These are phyloP conservation scores for Manduca sexta DNA, from an alignment of 1,140 invertebrate species.

Conservation along the genomic window DNA sequence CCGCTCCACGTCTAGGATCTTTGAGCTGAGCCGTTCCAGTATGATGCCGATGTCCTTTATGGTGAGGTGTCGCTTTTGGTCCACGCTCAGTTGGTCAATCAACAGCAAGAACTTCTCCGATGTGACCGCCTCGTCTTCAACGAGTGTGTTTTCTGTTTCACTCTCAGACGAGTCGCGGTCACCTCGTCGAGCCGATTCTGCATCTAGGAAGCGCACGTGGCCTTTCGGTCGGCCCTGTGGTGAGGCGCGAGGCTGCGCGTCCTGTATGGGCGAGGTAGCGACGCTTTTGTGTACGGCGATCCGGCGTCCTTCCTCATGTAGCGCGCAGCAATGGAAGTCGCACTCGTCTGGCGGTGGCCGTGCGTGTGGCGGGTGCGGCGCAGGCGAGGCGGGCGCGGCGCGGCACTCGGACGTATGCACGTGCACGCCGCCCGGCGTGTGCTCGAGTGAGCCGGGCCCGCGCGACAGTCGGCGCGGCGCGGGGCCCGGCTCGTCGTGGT, in stretches of 20 bases:
- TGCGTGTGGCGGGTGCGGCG: slow-evolving; percentile 81
- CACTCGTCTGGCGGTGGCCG: slow-evolving; percentile 81
- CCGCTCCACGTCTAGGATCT: slow-evolving; percentile 93
- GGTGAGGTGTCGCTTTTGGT: slow-evolving; percentile 91
- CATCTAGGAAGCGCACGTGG: slow-evolving; percentile 85
- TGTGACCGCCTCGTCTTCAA: slow-evolving; percentile 90
- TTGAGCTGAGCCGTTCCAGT: slow-evolving; percentile 90
- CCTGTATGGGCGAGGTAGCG: slow-evolving; percentile 92
- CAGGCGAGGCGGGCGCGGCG: slow-evolving; percentile 77
- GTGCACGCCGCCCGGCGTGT: slow-evolving; percentile 76
- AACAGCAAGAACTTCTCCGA: slow-evolving; percentile 93
- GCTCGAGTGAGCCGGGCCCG: slow-evolving; percentile 84
- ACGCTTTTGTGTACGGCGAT: slow-evolving; percentile 93
- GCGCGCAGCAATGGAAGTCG: slow-evolving; percentile 95
- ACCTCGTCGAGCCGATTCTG: slow-evolving; percentile 75
- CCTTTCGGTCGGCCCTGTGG: slow-evolving; percentile 76
- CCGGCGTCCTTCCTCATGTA: slow-evolving; percentile 92
- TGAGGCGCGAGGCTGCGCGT: slow-evolving; percentile 79
- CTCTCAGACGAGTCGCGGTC: slow-evolving; percentile 91
- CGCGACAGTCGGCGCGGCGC: slow-evolving; percentile 73
- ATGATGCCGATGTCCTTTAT: slow-evolving; percentile 97
- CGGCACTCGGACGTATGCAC: slow-evolving; percentile 90
- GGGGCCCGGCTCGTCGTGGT: slow-evolving; percentile 82
- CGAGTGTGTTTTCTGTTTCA: slow-evolving; percentile 92
- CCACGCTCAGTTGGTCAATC: slow-evolving; percentile 92